Percentiles rank a stretch among this genome's conserved stretches.
These are phyloP conservation scores for Caenorhabditis sp. DNA, from an alignment of 2,888 invertebrate genomes.

Conservation along the genomic window DNA sequence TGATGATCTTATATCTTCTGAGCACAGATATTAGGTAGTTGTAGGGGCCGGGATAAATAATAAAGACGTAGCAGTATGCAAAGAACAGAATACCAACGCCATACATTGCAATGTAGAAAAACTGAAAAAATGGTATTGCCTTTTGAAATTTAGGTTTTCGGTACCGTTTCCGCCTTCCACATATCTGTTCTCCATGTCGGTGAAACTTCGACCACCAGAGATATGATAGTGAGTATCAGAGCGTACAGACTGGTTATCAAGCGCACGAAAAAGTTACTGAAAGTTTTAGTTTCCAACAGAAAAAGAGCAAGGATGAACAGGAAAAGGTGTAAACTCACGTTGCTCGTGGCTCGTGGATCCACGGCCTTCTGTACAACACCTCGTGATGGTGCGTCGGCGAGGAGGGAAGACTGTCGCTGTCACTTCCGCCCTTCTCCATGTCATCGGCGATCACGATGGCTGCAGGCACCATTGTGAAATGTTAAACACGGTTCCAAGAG, in stretches of 20 bases:
- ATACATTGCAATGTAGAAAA: conserved; percentile 77
- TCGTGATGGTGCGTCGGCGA: conserved; percentile 36
- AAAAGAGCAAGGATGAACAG: neutral
- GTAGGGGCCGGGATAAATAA: conserved; percentile 73
- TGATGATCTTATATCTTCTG: conserved; percentile 34
- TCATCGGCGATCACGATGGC: conserved; percentile 53
- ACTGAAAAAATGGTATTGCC: too few species aligned
- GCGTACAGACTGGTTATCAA: conserved; percentile 76
- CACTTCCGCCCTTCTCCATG: conserved; percentile 54
- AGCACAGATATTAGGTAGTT: conserved; percentile 54
- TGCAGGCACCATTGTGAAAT: conserved; percentile 28
- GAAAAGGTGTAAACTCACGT: conserved; percentile 38
- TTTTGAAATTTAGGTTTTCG: neutral
- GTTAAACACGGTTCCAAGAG: conserved; percentile 22
- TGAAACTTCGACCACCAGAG: conserved; percentile 75
- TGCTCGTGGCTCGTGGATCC: conserved; percentile 56
- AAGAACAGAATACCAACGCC: conserved; percentile 74
- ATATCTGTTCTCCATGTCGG: conserved; percentile 73
- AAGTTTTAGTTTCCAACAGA: neutral
- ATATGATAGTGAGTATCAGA: conserved; percentile 73
- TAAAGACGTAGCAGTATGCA: conserved; percentile 74
- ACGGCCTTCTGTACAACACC: conserved; percentile 33
- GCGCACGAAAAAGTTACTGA: conserved; percentile 72
- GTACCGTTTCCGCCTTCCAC: conserved; percentile 75
- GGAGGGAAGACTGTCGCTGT: conserved; percentile 45